phyloP scores from a whole-genome alignment of 2,888 invertebrate genomes.

The Drosophila mercatorum region DNA sequence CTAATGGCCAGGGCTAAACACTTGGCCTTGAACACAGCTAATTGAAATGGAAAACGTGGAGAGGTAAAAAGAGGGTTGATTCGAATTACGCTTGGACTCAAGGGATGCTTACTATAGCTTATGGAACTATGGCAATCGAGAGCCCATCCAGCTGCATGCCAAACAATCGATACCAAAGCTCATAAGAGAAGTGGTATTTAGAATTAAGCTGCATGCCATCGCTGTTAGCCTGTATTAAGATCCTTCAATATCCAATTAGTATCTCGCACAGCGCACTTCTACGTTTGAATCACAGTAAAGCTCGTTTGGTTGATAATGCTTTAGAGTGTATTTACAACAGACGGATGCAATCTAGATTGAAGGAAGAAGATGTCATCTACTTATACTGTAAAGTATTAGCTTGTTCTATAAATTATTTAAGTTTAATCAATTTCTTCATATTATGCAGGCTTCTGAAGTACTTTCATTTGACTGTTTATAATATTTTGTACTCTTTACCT shows the following conservation, averaged over 20 bases:
- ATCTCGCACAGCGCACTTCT: background rate
- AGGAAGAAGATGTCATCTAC: too few relatives aligned
- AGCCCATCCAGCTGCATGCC: background rate
- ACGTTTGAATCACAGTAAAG: background rate
- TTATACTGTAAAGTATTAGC: too few relatives aligned
- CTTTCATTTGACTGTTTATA: background rate
- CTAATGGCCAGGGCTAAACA: constrained; percentile 27
- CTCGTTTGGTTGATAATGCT: background rate
- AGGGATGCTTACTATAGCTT: background rate
- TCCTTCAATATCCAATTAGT: background rate
- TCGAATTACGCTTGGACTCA: background rate
- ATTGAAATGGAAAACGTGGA: background rate
- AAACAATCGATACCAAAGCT: background rate
- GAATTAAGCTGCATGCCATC: background rate
- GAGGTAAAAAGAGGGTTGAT: background rate
- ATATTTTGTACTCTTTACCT: constrained; percentile 6
- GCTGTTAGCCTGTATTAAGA: background rate
- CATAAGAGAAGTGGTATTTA: background rate
- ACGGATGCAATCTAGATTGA: too few relatives aligned
- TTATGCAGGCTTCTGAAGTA: background rate
- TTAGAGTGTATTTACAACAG: background rate
- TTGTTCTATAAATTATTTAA: too few relatives aligned
- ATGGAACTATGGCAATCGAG: constrained; percentile 1
- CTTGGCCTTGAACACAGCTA: constrained; percentile 33
- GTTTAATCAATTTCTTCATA: background rate